Evolutionary conservation across 2,113 vertebrate species (phyloP).

Genomic region (Daphoenositta chrysoptera): DNA sequence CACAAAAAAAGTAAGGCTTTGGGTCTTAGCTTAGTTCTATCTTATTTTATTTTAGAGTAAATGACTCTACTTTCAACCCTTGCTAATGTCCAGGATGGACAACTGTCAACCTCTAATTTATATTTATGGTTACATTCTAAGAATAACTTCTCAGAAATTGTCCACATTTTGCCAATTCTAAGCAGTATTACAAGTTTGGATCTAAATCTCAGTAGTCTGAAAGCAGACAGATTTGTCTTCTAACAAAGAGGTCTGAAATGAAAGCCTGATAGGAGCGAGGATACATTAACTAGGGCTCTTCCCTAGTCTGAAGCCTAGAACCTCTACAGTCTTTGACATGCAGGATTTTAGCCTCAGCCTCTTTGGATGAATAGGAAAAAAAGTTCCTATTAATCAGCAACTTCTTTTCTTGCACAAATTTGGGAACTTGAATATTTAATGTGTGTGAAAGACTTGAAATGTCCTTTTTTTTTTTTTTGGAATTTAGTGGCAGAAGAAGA

Average conservation of each 20-base stretch:
- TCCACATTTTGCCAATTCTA: neutral
- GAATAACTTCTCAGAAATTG: neutral
- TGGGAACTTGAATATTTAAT: neutral
- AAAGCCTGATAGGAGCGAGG: neutral
- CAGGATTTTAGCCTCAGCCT: neutral
- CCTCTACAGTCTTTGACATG: rapidly evolving
- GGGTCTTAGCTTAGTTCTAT: neutral
- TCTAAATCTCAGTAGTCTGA: neutral
- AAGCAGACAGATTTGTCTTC: neutral
- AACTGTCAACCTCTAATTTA: neutral
- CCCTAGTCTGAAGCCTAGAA: neutral
- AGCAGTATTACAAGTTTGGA: neutral
- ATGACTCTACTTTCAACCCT: neutral
- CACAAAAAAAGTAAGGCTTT: neutral
- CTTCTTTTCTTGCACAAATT: neutral
- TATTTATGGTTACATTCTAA: neutral
- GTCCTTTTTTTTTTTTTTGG: neutral
- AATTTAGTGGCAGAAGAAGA: neutral
- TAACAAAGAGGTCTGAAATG: neutral
- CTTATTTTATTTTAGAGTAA: neutral
- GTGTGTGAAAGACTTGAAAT: neutral
- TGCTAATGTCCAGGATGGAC: neutral
- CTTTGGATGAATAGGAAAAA: neutral
- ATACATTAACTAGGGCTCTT: neutral
- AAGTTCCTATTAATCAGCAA: neutral